Percentiles rank a stretch among this genome's conserved stretches.
Evolutionary conservation across 2,113 vertebrate genomes (phyloP).

Genomic region (Phoxinus phoxinus): DNA sequence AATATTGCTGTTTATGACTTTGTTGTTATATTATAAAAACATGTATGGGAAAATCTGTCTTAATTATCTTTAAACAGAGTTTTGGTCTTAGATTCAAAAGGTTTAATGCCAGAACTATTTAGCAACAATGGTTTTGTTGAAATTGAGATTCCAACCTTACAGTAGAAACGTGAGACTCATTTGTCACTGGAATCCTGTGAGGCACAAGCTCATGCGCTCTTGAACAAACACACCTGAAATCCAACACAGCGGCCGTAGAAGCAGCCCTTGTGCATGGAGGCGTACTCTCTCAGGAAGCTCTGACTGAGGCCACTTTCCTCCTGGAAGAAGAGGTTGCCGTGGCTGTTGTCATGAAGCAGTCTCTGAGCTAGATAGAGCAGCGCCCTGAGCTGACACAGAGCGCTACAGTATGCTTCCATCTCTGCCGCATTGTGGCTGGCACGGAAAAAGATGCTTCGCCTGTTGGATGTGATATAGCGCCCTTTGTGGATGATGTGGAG

Average conservation of each 20-base stretch:
- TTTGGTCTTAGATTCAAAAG: background rate
- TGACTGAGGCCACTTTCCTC: constrained; percentile 82
- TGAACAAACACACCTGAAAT: constrained; percentile 82
- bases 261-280: constrained; percentile 90
- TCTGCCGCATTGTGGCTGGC: constrained; percentile 84
- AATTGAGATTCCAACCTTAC: background rate
- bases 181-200: background rate
- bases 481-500: constrained; percentile 89
- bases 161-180: background rate
- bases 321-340: constrained; percentile 85
- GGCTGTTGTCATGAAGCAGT: constrained; percentile 82
- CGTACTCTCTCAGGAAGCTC: constrained; percentile 84
- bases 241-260: constrained; percentile 93
- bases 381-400: constrained; percentile 87
- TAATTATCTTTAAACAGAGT: background rate
- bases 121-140: background rate
- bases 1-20: background rate
- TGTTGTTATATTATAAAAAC: background rate
- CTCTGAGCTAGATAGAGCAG: constrained; percentile 87
- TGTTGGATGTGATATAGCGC: constrained; percentile 85
- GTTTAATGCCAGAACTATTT: no score
- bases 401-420: constrained; percentile 87
- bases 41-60: background rate
- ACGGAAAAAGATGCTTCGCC: constrained; percentile 90
- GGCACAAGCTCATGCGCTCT: background rate